Evolutionary conservation across 2,888 invertebrate species (phyloP), one percentile per base, ranked within the genome.

Genomic region (Tenthredo amoena): DNA sequence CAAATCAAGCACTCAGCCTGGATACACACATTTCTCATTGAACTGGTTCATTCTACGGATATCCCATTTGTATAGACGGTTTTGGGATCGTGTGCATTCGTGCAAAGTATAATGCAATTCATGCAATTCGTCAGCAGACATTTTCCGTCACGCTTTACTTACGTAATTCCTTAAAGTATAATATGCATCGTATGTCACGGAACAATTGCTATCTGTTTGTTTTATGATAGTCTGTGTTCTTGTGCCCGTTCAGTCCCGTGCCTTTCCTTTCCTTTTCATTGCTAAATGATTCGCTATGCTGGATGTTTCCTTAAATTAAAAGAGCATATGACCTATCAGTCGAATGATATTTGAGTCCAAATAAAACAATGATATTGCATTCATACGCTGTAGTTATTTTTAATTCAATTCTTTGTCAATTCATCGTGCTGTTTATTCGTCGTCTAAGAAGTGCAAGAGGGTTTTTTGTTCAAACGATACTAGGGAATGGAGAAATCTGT

Each of bases 211-310:
- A 37, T 15, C 71, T 15, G 26, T 10, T 47, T 68, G 26, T 71
- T 68, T 83, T 71, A 6, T 47, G 15, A 18, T 2, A 18, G 34
- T 83, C 26, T 43, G 10, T 43, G n/a, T 26, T n/a, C n/a, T 83
- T 40, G 7, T 18, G 37, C 37, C n/a, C 15, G 34, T 71, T 37
- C 4, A 71, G 31, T 12, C 26, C 10, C 10, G 34, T 15, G n/a
- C 58, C 68, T 34, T 47, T 47, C 26, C 83, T 83, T 83, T 83
- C 26, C 83, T 83, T 83, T 83, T 37, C 83, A 83, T 83, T 43
- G 47, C 83, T 47, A 15, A 71, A 71, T 71, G 37, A 34, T 37
- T 31, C n/a, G 37, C 71, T 37, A 37, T 71, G 71, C 71, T n/a
- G 37, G 37, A 9, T 71, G 37, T 74, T 43, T 31, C 43, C 72